Conservation (phyloP, 1,140 invertebrate genomes). For the Cotesia chilonis region DNA sequence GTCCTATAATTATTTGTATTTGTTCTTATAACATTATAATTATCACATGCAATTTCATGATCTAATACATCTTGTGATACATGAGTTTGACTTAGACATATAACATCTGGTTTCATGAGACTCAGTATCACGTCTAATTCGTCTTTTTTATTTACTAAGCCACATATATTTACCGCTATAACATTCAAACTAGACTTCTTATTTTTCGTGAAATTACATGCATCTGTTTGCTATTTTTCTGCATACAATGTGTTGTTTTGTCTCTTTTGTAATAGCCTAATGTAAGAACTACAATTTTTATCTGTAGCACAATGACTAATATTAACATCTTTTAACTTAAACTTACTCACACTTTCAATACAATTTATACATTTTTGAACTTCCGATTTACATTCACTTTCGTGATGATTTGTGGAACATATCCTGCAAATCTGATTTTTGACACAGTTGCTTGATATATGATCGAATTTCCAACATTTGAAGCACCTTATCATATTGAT, state of each 20-base stretch:
- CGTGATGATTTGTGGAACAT: conserved; percentile 13
- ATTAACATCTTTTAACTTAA: background rate
- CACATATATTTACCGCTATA: too few relatives aligned
- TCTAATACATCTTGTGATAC: too few relatives aligned
- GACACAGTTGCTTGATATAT: background rate
- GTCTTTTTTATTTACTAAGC: too few relatives aligned
- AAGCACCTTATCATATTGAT: conserved; percentile 24
- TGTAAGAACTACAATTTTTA: background rate
- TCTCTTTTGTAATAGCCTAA: background rate
- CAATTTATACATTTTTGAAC: conserved; percentile 22
- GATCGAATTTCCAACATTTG: conserved; percentile 22
- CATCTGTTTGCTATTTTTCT: too few relatives aligned
- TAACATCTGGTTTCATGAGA: too few relatives aligned
- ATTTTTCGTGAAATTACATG: too few relatives aligned
- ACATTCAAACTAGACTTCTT: too few relatives aligned
- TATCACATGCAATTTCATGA: too few relatives aligned
- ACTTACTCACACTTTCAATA: background rate
- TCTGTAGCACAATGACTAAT: conserved; percentile 18
- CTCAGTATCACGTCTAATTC: too few relatives aligned
- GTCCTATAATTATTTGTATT: too few relatives aligned
- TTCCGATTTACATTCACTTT: background rate
- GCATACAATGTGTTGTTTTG: background rate
- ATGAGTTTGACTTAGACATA: too few relatives aligned
- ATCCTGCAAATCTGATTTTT: background rate
- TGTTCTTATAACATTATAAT: too few relatives aligned